These are phyloP conservation scores for Geophilus truncorum DNA, from an alignment of 2,888 invertebrate genomes.

Conservation along the genomic window DNA sequence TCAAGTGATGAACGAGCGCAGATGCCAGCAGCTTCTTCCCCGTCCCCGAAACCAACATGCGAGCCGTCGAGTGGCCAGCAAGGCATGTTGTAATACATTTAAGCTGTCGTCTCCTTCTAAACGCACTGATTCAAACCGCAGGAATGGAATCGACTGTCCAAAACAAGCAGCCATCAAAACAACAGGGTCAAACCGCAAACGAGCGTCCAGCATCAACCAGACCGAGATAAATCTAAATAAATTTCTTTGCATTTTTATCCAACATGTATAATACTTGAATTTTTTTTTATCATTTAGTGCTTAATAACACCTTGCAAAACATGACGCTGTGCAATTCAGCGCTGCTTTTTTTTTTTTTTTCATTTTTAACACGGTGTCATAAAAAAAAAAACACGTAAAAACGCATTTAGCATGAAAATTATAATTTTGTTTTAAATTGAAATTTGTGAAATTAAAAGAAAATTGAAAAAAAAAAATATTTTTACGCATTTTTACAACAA, in stretches of 20 bases:
- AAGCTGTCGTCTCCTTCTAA: conserved; percentile 21
- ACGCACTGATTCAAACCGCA: conserved; percentile 7
- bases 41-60: neutral
- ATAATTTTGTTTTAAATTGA: too few relatives aligned
- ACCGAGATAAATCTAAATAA: neutral
- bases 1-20: conserved; percentile 21
- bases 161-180: neutral
- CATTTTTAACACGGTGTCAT: too few relatives aligned
- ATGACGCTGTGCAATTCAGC: neutral
- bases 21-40: conserved; percentile 14
- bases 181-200: neutral
- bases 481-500: too few relatives aligned
- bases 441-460: too few relatives aligned
- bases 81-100: conserved; percentile 25
- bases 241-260: neutral
- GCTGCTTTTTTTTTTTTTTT: neutral
- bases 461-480: neutral
- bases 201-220: neutral
- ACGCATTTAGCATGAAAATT: too few relatives aligned
- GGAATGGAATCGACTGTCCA: conserved; percentile 17
- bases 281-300: neutral
- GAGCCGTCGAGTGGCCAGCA: conserved; percentile 1
- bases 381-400: too few relatives aligned
- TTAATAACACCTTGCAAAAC: neutral
- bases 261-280: neutral